phyloP scores from a whole-genome alignment of 2,888 invertebrate genomes.

The Plebejus melissa region DNA sequence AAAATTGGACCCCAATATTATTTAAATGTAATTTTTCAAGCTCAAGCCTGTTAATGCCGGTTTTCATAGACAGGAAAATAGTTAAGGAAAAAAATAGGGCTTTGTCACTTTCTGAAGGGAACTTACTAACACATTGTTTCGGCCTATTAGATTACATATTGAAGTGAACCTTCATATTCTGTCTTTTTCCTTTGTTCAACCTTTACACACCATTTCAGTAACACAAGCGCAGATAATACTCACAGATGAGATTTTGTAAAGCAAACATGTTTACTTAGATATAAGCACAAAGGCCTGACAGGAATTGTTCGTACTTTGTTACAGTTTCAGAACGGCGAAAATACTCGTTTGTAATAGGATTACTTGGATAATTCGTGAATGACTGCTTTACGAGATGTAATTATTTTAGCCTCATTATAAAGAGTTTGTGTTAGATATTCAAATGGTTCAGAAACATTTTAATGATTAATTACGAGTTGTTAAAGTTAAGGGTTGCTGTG shows the following conservation, averaged over 20 bases:
- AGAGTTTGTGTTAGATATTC: not conserved
- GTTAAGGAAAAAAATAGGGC: not conserved
- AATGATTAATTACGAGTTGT: not conserved
- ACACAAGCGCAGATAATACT: slow-evolving; percentile 19
- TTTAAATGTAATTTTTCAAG: too few relatives aligned
- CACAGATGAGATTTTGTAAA: slow-evolving; percentile 28
- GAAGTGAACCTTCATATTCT: not conserved
- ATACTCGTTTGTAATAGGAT: slow-evolving; percentile 17
- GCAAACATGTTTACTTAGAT: slow-evolving; percentile 31
- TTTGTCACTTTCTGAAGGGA: not conserved
- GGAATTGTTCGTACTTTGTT: slow-evolving; percentile 29
- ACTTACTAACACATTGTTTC: not conserved
- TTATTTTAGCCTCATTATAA: slow-evolving; percentile 16
- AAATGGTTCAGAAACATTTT: not conserved
- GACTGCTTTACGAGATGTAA: slow-evolving; percentile 9
- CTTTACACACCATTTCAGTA: slow-evolving; percentile 8
- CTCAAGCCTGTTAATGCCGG: too few relatives aligned
- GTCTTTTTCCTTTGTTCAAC: not conserved
- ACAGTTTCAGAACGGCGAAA: slow-evolving; percentile 7
- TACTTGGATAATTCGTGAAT: slow-evolving; percentile 10
- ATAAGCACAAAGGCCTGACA: slow-evolving; percentile 31
- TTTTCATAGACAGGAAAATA: not conserved
- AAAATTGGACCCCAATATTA: too few relatives aligned
- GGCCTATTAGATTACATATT: not conserved
- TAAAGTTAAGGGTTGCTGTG: not conserved